A percentile compares a stretch with the other conserved stretches of the same genome.
Conservation (phyloP, 1,140 invertebrate species). For the Phymorhynchus buccinoides region DNA sequence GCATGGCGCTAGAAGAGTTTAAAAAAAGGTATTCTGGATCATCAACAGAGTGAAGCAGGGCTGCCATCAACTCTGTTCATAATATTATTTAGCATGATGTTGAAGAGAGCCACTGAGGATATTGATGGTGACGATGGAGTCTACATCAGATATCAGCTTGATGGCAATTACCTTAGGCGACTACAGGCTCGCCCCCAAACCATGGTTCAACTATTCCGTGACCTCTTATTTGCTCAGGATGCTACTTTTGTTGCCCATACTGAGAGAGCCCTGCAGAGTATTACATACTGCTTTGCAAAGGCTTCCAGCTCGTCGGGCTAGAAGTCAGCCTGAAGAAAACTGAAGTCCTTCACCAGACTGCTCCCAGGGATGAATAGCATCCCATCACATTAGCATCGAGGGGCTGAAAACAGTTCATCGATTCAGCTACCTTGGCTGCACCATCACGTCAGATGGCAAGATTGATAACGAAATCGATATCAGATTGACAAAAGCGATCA, state of each 20-base stretch:
- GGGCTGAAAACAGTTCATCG: slow-evolving; percentile 27
- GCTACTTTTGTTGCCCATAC: not conserved
- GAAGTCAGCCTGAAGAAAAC: slow-evolving; percentile 15
- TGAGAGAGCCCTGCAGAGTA: slow-evolving; percentile 18
- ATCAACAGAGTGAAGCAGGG: too few species aligned
- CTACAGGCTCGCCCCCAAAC: not conserved
- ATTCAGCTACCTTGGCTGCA: slow-evolving; percentile 38
- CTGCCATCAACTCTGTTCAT: too few species aligned
- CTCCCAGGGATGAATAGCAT: not conserved
- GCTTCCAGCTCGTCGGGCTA: not conserved
- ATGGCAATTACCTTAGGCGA: not conserved
- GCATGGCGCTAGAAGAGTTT: too few species aligned
- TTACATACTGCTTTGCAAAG: slow-evolving; percentile 10
- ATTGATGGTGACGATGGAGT: not conserved
- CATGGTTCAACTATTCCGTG: not conserved
- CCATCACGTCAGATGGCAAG: slow-evolving; percentile 3
- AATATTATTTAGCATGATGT: too few species aligned
- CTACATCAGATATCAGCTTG: not conserved
- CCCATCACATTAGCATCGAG: not conserved
- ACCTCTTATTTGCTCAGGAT: not conserved
- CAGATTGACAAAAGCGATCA: slow-evolving; percentile 19
- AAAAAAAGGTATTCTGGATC: too few species aligned
- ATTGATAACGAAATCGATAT: slow-evolving; percentile 31
- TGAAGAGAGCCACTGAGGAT: not conserved
- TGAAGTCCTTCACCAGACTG: slow-evolving; percentile 23